Evolutionary conservation across 2,797 vertebrate species (phyloP).

Genomic region (Crypturellus tataupa): DNA sequence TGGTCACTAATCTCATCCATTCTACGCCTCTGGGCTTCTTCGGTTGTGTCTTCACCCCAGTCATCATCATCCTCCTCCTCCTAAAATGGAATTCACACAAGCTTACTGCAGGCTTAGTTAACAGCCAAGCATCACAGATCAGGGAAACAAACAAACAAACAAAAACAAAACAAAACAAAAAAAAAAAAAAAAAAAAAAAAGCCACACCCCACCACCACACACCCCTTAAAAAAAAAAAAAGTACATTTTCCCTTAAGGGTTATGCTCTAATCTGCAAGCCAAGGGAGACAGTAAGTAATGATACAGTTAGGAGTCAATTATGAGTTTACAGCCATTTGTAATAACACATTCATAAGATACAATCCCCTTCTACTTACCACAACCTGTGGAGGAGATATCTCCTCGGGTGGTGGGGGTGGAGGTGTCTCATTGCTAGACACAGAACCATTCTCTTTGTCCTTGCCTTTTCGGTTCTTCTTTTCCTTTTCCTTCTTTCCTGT

Average conservation of each 20-base stretch:
- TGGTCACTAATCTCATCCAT: slow-evolving; percentile 99
- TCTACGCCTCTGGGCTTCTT: slow-evolving; percentile 94
- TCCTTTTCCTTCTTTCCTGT: slow-evolving; percentile 97
- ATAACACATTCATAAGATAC: neutral
- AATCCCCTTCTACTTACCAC: slow-evolving; percentile 82
- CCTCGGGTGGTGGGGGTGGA: slow-evolving; percentile 85
- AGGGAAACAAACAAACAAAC: too few relatives aligned
- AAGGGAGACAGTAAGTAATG: neutral
- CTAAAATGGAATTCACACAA: neutral
- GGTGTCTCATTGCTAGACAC: slow-evolving; percentile 86
- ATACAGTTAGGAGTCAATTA: rapidly evolving
- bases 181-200: too few relatives aligned
- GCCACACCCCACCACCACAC: too few relatives aligned
- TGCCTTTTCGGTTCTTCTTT: slow-evolving; percentile 96
- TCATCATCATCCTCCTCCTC: slow-evolving; percentile 95
- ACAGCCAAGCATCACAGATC: rapidly evolving
- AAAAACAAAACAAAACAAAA: too few relatives aligned
- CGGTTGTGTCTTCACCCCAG: slow-evolving; percentile 98
- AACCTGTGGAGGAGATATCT: slow-evolving; percentile 90
- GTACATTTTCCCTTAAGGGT: neutral
- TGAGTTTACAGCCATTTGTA: rapidly evolving
- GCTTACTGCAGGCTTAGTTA: neutral
- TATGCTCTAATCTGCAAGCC: neutral
- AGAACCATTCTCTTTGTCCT: slow-evolving; percentile 98
- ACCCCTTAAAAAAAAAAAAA: too few relatives aligned